Conservation (phyloP, 2,888 invertebrate genomes). For the Hesperia comma region DNA sequence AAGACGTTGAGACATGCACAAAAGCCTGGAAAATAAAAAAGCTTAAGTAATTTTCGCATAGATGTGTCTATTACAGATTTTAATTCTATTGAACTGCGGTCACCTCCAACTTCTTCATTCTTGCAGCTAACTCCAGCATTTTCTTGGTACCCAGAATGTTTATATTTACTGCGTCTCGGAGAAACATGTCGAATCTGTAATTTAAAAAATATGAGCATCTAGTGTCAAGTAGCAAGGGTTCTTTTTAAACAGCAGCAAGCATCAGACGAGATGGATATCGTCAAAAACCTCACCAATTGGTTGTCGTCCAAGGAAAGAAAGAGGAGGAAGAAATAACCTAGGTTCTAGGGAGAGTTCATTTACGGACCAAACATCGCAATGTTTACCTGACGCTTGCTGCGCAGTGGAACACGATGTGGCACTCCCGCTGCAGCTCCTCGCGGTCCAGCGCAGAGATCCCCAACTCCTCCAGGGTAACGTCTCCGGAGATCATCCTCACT, state of each 20-base stretch:
- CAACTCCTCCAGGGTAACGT: background rate
- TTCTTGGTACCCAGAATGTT: constrained; percentile 22
- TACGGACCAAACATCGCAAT: no score
- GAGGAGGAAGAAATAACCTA: no score
- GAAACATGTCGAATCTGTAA: constrained; percentile 22
- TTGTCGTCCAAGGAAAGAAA: no score
- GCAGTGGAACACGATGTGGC: constrained; percentile 6
- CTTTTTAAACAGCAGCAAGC: no score
- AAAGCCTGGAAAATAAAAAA: background rate
- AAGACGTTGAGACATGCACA: constrained; percentile 6
- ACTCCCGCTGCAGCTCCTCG: constrained; percentile 3
- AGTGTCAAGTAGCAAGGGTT: no score
- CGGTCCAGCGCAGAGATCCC: background rate
- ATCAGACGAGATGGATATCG: no score
- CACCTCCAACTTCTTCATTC: constrained; percentile 26
- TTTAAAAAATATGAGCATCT: constrained; percentile 3
- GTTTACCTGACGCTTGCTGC: constrained; percentile 1
- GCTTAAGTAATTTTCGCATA: no score
- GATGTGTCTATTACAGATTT: no score
- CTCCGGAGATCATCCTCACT: background rate
- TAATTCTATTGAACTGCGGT: background rate
- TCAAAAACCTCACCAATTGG: no score
- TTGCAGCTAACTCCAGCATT: constrained; percentile 17
- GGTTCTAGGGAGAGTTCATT: no score
- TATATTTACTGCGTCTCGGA: constrained; percentile 12